Evolutionary conservation across 2,888 invertebrate species (phyloP), one percentile per base, ranked within the genome.

Genomic region (Helicoverpa assulta): DNA sequence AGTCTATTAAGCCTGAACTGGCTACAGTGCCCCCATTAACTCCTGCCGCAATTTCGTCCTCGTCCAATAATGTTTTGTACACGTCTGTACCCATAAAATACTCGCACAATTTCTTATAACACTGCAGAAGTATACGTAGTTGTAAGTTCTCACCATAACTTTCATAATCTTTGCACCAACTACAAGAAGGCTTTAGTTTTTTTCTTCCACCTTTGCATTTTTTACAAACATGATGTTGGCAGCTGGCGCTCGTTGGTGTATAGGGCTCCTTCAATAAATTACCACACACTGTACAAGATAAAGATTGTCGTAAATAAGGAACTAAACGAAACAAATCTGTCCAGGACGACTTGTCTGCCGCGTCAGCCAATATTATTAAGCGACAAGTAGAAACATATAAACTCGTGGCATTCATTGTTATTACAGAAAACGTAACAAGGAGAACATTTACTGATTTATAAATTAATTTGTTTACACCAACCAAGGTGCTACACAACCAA

Each of bases 261-360:
- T 97, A 97, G 7, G 99, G 99, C 88, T 98, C 97, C 81, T 97
- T 97, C 67, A 99, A 93, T 80, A 99, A 96, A 89, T 98, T 97
- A 74, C 98, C 97, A 92, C 99, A 99, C 66, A 99, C 98, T 67
- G 98, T 98, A 94, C 99, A 99, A 82, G 98, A 98, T 85, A 99
- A 96, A 77, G 98, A 97, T 91, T 98, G 98, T 70, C 98, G 96
- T 88, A 99, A 96, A 94, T 98, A 98, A 6, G 98, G 98, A 83
- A 99, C 96, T 86, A 98, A 96, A 84, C 98, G 96, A 93, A 98
- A 98, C 84, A 99, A 96, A 94, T 98, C 98, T 64, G 97, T 96
- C 97, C 98, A 98, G 67, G 97, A 96, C 88, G 97, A 97, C 81
- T 97, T 97, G 90, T 97, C 97, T 70, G 96, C 96, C 57, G 97